Conservation (phyloP, 2,113 vertebrate genomes). For the Sylvilagus bachmani region DNA sequence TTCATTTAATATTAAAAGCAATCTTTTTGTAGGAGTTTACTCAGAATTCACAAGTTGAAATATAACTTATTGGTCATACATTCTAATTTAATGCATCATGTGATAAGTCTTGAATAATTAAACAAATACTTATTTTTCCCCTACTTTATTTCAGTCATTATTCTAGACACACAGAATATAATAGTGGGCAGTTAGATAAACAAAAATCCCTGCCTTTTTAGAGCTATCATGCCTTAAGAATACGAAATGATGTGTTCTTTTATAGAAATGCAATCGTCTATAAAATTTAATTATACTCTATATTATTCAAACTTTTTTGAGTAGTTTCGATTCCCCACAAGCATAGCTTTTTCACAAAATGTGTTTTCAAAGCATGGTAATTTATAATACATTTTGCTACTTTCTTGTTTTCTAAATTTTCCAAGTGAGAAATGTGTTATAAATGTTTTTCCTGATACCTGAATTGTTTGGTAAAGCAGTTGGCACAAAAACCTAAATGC, state of each 20-base stretch:
- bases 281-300: neutral
- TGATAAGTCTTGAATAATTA: neutral
- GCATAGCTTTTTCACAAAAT: neutral
- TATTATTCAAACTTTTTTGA: neutral
- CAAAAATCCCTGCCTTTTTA: neutral
- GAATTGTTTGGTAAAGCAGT: neutral
- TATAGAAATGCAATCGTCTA: neutral
- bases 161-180: neutral
- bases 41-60: neutral
- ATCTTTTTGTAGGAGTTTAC: neutral
- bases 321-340: neutral
- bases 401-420: constrained; percentile 23
- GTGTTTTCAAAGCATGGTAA: constrained; percentile 10
- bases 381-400: neutral
- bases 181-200: neutral
- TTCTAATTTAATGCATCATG: neutral
- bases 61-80: neutral
- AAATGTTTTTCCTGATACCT: neutral
- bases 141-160: neutral
- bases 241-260: neutral
- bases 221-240: neutral
- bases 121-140: neutral
- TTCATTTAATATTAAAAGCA: neutral
- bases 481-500: neutral
- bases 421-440: neutral